Percentiles rank a stretch among this genome's conserved stretches.
Evolutionary conservation across 2,113 vertebrate species (phyloP).

Genomic region (Urocolius indicus): DNA sequence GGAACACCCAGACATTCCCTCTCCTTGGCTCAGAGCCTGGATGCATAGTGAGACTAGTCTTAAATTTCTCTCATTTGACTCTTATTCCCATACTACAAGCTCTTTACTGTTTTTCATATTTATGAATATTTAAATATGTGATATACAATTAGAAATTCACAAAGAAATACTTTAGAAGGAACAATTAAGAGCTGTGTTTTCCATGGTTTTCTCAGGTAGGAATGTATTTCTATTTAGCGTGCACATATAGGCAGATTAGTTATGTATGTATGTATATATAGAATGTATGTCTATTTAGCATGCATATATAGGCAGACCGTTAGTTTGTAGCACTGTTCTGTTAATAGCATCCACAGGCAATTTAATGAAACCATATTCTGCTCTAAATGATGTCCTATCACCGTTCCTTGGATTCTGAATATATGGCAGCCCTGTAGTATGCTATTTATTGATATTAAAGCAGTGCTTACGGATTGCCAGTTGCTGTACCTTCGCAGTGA

Average conservation of each 20-base stretch:
- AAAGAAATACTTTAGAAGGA: background rate
- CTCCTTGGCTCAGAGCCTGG: background rate
- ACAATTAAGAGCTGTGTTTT: background rate
- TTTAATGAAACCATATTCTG: constrained; percentile 6
- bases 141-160: background rate
- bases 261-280: no score
- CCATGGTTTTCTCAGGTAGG: background rate
- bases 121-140: background rate
- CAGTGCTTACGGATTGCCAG: background rate
- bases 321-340: background rate
- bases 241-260: background rate
- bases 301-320: background rate
- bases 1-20: background rate
- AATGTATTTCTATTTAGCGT: background rate
- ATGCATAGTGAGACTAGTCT: background rate
- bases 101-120: background rate
- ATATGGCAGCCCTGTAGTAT: background rate
- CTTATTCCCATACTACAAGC: background rate
- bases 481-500: background rate
- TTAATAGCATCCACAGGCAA: background rate
- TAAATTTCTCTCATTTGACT: background rate
- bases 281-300: background rate
- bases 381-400: background rate
- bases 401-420: background rate
- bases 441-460: background rate